Percentiles rank a stretch among this genome's conserved stretches.
phyloP scores from a whole-genome alignment of 2,888 invertebrate genomes.

The Patella depressa region DNA sequence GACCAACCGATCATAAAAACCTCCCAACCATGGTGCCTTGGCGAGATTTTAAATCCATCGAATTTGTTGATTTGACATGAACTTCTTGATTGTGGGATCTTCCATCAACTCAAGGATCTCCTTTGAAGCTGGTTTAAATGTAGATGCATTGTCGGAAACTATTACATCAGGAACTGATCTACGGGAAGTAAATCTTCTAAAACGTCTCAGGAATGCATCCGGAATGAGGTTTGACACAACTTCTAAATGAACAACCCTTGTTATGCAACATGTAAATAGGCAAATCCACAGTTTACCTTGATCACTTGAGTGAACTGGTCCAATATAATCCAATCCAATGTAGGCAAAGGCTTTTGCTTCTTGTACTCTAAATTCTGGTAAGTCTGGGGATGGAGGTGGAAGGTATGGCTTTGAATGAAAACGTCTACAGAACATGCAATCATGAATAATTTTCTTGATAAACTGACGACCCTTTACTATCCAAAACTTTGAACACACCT shows the following conservation, averaged over 20 bases:
- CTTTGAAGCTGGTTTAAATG: constrained; percentile 14
- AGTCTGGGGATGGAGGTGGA: no score
- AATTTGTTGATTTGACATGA: background rate
- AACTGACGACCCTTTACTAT: no score
- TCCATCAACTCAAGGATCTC: background rate
- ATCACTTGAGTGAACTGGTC: constrained; percentile 9
- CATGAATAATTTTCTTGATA: no score
- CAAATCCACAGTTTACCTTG: constrained; percentile 1
- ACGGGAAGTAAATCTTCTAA: constrained; percentile 18
- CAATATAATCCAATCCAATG: constrained; percentile 21
- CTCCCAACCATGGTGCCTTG: constrained; percentile 23
- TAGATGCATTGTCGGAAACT: constrained; percentile 18
- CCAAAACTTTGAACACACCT: no score
- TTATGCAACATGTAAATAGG: constrained; percentile 16
- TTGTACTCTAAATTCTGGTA: no score
- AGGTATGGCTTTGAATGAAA: no score
- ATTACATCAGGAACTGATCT: constrained; percentile 7
- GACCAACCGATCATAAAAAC: constrained; percentile 20
- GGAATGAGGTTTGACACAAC: no score
- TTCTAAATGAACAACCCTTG: constrained; percentile 15
- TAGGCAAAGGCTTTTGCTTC: constrained; percentile 1
- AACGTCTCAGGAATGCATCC: constrained; percentile 14
- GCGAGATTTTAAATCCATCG: background rate
- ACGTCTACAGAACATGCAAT: no score
- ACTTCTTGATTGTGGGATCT: background rate